These are phyloP conservation scores for Sebastes trivittatus DNA, from an alignment of 2,797 vertebrate genomes.

Conservation along the genomic window DNA sequence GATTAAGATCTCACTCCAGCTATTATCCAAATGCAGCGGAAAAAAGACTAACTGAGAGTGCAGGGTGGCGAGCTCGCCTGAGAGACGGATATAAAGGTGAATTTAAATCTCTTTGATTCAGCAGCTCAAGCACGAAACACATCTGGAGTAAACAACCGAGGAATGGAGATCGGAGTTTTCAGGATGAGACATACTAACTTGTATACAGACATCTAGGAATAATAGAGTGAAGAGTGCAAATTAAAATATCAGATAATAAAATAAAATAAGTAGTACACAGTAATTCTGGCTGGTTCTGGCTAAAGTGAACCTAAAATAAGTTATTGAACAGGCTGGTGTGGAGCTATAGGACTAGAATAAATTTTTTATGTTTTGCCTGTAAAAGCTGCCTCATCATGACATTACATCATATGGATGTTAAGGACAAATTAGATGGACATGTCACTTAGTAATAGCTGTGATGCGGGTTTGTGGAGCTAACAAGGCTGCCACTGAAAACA, in stretches of 20 bases:
- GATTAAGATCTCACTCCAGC: not conserved
- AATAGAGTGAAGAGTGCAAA: not conserved
- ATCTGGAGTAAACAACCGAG: slow-evolving; percentile 3
- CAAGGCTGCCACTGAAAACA: not conserved
- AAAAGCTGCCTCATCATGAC: not conserved
- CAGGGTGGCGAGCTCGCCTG: not conserved
- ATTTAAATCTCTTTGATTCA: slow-evolving; percentile 40
- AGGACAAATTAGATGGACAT: not conserved
- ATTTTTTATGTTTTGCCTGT: not conserved
- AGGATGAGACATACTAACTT: not conserved
- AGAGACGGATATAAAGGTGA: slow-evolving; percentile 19
- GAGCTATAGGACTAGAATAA: not conserved
- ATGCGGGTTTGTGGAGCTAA: not conserved
- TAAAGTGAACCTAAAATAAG: not conserved
- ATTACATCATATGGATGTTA: not conserved
- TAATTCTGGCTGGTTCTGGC: not conserved
- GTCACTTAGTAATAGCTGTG: not conserved
- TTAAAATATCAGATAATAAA: not conserved
- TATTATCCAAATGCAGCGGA: not conserved
- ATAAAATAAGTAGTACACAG: not conserved
- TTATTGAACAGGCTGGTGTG: not conserved
- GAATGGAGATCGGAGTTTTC: not conserved
- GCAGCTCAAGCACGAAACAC: slow-evolving; percentile 3
- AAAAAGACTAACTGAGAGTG: not conserved
- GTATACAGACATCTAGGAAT: not conserved